Base-by-base conservation (phyloP, 1,140 invertebrate genomes). In the Drosophila tropicalis region DNA sequence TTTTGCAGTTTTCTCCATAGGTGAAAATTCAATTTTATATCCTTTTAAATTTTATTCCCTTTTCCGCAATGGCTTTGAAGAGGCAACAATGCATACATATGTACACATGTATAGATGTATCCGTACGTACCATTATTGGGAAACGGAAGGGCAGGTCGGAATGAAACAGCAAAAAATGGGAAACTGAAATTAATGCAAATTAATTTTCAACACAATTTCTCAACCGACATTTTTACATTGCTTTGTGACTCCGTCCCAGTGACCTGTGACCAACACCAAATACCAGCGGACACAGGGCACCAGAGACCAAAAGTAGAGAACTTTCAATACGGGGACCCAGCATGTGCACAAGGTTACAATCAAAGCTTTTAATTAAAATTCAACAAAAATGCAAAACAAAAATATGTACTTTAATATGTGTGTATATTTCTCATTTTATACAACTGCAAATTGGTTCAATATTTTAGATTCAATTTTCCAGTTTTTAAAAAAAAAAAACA, bases 351-450 rank as follows among this genome's bases (percentile, higher is more conserved):
- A 81, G 76, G 70, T 67, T 79, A 72, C 83, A 86, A 82, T 89
- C 84, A 89, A 89, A 80, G 80, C 70, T 89, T 89, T 89, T 89
- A 89, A 89, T 89, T 89, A 80, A 89, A 89, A 89, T 84, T 83
- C 80, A 87, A 81, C 77, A 89, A 81, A 76, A 89, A 81, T 77
- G 75, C 67, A 61, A 72, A 81, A 85, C 77, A 22, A n/a, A n/a
- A n/a, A n/a, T n/a, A n/a, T n/a, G n/a, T n/a, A n/a, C n/a, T n/a
- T n/a, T n/a, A n/a, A n/a, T n/a, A n/a, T n/a, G n/a, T n/a, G n/a
- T n/a, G n/a, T n/a, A n/a, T n/a, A n/a, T n/a, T n/a, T n/a, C n/a
- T n/a, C n/a, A n/a, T n/a, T n/a, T n/a, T n/a, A n/a, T n/a, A n/a
- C n/a, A n/a, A n/a, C n/a, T n/a, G n/a, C n/a, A n/a, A n/a, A n/a